phyloP scores from a whole-genome alignment of 1,140 invertebrate genomes.

The Pachypeltis micranthus region DNA sequence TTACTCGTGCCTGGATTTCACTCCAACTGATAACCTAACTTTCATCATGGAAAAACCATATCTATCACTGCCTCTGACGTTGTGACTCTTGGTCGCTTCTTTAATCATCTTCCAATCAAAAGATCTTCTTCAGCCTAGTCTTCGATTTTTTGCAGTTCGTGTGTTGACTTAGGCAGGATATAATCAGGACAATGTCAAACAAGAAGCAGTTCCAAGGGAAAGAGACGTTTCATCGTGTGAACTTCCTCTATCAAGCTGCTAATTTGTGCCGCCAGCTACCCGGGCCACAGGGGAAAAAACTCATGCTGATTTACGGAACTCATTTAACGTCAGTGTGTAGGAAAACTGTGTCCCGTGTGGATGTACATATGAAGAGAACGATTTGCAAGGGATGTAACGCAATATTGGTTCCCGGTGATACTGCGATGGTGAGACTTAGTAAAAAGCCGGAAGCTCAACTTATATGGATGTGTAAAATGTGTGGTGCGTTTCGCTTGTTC shows the following conservation, averaged over 20 bases:
- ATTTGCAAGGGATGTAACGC: constrained; percentile 28
- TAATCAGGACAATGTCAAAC: constrained; percentile 11
- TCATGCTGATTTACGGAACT: constrained; percentile 23
- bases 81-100: no score
- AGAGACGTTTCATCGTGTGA: constrained; percentile 24
- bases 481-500: constrained; percentile 17
- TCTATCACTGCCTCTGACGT: no score
- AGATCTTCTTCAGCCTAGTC: no score
- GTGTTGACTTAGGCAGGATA: neutral
- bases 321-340: constrained; percentile 21
- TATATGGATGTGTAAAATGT: constrained; percentile 24
- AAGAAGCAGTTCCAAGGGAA: constrained; percentile 21
- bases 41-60: no score
- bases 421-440: constrained; percentile 23
- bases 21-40: no score
- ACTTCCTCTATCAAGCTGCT: constrained; percentile 26
- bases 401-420: constrained; percentile 27
- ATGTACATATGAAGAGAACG: constrained; percentile 26
- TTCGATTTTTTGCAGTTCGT: no score
- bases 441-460: constrained; percentile 25
- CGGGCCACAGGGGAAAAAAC: neutral
- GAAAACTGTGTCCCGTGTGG: constrained; percentile 23
- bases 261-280: constrained; percentile 14
- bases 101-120: no score
- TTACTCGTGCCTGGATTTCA: no score